Conservation (phyloP, 2,888 invertebrate genomes). For the Apamea anceps region DNA sequence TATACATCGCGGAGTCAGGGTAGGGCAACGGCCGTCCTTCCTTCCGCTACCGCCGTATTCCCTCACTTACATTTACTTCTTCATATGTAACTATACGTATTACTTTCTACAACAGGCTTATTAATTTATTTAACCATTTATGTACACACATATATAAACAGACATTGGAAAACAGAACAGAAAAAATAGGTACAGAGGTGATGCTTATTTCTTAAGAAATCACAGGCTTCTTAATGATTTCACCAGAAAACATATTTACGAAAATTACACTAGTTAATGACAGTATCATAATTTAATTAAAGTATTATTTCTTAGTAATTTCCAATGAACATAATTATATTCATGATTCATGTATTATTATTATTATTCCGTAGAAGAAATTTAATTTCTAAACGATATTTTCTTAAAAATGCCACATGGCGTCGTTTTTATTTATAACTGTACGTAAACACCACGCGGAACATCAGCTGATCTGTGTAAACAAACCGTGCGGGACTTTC, state of each 20-base stretch:
- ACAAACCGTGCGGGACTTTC: slow-evolving; percentile 77
- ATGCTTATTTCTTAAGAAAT: too few relatives aligned
- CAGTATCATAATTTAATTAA: slow-evolving; percentile 31
- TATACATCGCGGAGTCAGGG: slow-evolving; percentile 58
- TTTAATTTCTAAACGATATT: slow-evolving; percentile 12
- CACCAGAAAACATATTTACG: slow-evolving; percentile 26
- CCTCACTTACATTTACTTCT: slow-evolving; percentile 65
- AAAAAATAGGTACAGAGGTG: too few relatives aligned
- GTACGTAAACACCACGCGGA: slow-evolving; percentile 71
- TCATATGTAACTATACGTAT: slow-evolving; percentile 36
- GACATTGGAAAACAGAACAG: too few relatives aligned
- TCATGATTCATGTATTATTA: slow-evolving; percentile 13
- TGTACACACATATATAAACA: too few relatives aligned
- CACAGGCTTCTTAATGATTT: slow-evolving; percentile 42
- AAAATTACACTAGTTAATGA: slow-evolving; percentile 10
- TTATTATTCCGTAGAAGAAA: slow-evolving; percentile 18
- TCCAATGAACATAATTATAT: slow-evolving; percentile 4
- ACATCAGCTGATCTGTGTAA: slow-evolving; percentile 87
- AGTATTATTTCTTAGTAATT: slow-evolving; percentile 26
- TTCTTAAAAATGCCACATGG: slow-evolving; percentile 44
- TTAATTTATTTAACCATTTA: too few relatives aligned
- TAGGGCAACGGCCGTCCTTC: slow-evolving; percentile 86
- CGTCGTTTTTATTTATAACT: slow-evolving; percentile 56
- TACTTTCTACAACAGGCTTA: slow-evolving; percentile 27
- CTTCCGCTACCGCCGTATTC: slow-evolving; percentile 76